Evolutionary conservation across 2,797 vertebrate genomes (phyloP).

Genomic region (Arrhamphus sclerolepis): DNA sequence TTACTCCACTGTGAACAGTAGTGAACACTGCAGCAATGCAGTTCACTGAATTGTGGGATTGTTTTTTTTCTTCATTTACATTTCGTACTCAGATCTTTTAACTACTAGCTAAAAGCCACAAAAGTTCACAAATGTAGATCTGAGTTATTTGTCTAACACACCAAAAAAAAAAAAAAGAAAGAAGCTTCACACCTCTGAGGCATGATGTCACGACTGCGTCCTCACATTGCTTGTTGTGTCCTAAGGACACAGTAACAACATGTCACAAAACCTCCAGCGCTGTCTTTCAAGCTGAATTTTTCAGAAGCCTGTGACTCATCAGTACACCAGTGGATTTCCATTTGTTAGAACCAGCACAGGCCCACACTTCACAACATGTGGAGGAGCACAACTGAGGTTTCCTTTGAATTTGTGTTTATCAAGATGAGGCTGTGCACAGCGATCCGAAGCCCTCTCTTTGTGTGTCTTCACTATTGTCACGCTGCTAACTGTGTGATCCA

Average conservation of each 20-base stretch:
- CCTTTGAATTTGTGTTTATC: conserved; percentile 38
- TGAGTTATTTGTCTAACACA: too few relatives aligned
- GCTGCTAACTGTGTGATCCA: conserved; percentile 56
- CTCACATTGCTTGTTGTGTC: conserved; percentile 14
- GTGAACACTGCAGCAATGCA: too few relatives aligned
- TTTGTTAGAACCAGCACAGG: conserved; percentile 21
- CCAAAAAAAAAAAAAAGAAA: too few relatives aligned
- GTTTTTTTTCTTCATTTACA: too few relatives aligned
- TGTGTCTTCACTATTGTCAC: conserved; percentile 42
- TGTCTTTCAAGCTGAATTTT: conserved; percentile 30
- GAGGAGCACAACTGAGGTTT: conserved; percentile 29
- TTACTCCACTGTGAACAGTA: too few relatives aligned
- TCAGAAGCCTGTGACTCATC: conserved; percentile 51
- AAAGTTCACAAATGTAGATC: too few relatives aligned
- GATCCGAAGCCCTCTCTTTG: conserved; percentile 25
- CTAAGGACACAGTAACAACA: conserved; percentile 22
- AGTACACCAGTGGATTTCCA: conserved; percentile 43
- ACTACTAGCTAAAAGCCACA: too few relatives aligned
- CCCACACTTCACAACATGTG: conserved; percentile 36
- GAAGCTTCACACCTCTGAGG: too few relatives aligned
- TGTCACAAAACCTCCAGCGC: conserved; percentile 41
- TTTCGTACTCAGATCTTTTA: too few relatives aligned
- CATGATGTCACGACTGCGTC: background rate
- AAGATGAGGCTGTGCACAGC: conserved; percentile 19
- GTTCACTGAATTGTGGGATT: too few relatives aligned